Evolutionary conservation across 2,113 vertebrate genomes (phyloP).

Genomic region (Brachionichthys hirsutus): DNA sequence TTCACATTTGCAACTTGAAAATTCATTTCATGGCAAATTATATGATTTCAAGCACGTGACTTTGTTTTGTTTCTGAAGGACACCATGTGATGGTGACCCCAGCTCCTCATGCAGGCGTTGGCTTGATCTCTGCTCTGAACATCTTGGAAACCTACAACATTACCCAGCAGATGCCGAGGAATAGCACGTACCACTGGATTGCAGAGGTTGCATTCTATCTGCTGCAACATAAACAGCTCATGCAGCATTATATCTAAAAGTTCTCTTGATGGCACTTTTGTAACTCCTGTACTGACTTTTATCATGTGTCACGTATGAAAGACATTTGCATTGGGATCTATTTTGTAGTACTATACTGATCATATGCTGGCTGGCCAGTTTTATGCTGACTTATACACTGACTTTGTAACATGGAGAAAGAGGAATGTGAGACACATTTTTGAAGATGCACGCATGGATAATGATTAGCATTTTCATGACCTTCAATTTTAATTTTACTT

Average conservation of each 20-base stretch:
- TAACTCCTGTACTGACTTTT: too few relatives aligned
- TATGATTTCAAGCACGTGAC: not conserved
- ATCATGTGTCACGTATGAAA: too few relatives aligned
- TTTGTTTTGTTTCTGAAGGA: constrained; percentile 71
- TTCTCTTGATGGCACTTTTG: too few relatives aligned
- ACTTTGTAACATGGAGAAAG: too few relatives aligned
- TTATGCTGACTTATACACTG: too few relatives aligned
- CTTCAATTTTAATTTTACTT: not conserved
- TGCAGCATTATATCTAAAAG: too few relatives aligned
- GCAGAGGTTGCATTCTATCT: constrained; percentile 82
- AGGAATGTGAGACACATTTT: too few relatives aligned
- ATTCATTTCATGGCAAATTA: not conserved
- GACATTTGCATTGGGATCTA: too few relatives aligned
- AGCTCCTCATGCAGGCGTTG: constrained; percentile 89
- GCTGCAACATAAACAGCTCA: not conserved
- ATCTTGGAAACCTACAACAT: constrained; percentile 96
- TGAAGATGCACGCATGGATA: too few relatives aligned
- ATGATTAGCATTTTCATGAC: too few relatives aligned
- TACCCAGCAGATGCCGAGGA: constrained; percentile 80
- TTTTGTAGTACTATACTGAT: too few relatives aligned
- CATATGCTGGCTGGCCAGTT: too few relatives aligned
- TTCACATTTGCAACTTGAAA: not conserved
- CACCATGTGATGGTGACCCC: constrained; percentile 88
- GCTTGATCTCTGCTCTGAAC: constrained; percentile 90
- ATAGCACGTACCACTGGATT: constrained; percentile 86